Base-by-base conservation (phyloP, 2,888 invertebrate species). In the Meteorus cinctellus region DNA sequence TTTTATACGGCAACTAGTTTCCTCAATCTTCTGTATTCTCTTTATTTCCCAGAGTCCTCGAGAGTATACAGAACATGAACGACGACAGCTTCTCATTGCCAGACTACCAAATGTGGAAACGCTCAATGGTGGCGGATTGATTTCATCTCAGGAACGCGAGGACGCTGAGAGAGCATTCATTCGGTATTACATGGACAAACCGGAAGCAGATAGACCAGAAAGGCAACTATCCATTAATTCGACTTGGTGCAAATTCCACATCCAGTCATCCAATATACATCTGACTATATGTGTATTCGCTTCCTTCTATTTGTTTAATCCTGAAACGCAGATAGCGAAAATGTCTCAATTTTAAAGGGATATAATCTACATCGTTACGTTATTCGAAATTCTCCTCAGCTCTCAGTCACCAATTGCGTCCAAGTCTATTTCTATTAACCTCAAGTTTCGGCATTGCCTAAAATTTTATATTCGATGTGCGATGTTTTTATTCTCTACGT, bases 111-210 rank as follows among this genome's bases (percentile, higher is more conserved):
- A 94, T 88, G 94, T 98, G 65, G 92, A 93, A 80, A 95, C 95
- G 72, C 91, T 98, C 60, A 98, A 98, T 90, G 98, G 98, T 0
- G 97, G 98, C 75, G 96, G 95, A 24, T 92, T 92, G 16, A 96
- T 98, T 82, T 94, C 94, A 48, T 92, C 92, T 0, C 95, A 96
- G 82, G 98, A 98, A 88, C 92, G 97, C 76, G 97, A 97, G 89
- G 95, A 97, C 86, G 96, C 98, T 16, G 98, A 98, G 89, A 92
- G 98, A 77, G 96, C 97, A 80, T 98, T 98, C 90, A 96, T 98
- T 83, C 92, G 98, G 77, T 94, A 96, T 88, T 98, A 96, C 89
- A 95, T 96, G 95, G 95, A 97, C 87, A 94, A 95, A 84, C 95
- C 96, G 0, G 95, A 95, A 89, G 93, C 94, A 75, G 95, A 96